These are phyloP conservation scores for Diplosoma virens DNA, from an alignment of 23 tunicate genomes.

Conservation along the genomic window DNA sequence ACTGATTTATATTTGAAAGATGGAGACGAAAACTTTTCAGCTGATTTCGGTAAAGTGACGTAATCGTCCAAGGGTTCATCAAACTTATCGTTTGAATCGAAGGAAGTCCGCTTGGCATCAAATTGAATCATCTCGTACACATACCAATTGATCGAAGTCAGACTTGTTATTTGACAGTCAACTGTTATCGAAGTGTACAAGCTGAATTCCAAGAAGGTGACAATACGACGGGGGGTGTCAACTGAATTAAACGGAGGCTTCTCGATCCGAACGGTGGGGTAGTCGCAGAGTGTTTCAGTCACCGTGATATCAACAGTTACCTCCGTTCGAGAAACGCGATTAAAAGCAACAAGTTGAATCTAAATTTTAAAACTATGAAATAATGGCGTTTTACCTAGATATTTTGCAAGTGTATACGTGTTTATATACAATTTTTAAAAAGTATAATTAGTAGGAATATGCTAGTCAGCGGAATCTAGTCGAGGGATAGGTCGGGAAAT, in stretches of 20 bases:
- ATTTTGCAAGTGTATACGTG: no score
- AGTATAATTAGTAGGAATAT: no score
- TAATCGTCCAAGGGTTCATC: slow-evolving; percentile 17
- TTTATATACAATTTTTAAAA: no score
- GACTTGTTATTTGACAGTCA: slow-evolving; percentile 46
- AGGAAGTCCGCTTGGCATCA: background rate
- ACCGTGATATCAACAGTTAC: slow-evolving; percentile 18
- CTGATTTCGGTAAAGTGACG: slow-evolving; percentile 26
- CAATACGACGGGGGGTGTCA: slow-evolving; percentile 26
- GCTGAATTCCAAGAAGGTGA: slow-evolving; percentile 64
- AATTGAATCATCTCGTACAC: slow-evolving; percentile 31
- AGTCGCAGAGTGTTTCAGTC: slow-evolving; percentile 66
- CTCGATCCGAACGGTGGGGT: slow-evolving; percentile 50
- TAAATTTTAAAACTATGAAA: no score
- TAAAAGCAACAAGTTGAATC: slow-evolving; percentile 32
- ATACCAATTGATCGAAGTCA: slow-evolving; percentile 47
- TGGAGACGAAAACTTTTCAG: slow-evolving; percentile 19
- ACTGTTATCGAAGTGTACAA: slow-evolving; percentile 35
- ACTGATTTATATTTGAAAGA: background rate
- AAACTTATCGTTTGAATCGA: background rate
- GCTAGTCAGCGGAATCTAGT: no score
- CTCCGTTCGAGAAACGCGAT: slow-evolving; percentile 29
- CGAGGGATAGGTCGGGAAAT: no score
- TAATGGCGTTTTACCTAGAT: no score
- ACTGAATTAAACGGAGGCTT: slow-evolving; percentile 39